Conservation (phyloP, 2,113 vertebrate species). For the Gracilinanus agilis region DNA sequence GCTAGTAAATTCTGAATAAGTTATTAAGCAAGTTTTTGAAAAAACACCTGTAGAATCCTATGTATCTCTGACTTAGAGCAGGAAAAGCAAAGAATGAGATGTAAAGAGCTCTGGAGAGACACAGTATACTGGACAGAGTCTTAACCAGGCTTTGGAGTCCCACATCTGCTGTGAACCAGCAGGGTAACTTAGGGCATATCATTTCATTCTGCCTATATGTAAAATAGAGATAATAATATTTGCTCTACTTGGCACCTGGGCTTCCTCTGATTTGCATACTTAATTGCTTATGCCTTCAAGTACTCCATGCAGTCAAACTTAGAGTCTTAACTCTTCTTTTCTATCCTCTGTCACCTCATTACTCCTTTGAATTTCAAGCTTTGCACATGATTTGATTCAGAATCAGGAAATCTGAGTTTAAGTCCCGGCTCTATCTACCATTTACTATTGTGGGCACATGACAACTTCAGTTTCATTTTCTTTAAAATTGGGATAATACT, state of each 20-base stretch:
- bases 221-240: background rate
- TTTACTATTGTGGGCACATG: background rate
- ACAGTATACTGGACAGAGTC: background rate
- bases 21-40: slow-evolving; percentile 91
- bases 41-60: slow-evolving; percentile 78
- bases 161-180: background rate
- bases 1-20: slow-evolving; percentile 88
- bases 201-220: background rate
- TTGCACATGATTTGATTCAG: background rate
- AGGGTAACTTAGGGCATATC: background rate
- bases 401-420: background rate
- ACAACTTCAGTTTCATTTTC: background rate
- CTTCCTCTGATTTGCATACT: background rate
- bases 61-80: background rate
- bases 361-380: background rate
- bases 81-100: background rate
- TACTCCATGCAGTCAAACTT: background rate
- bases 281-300: background rate
- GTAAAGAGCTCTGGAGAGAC: background rate
- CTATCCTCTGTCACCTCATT: background rate
- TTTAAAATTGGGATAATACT: background rate
- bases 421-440: background rate
- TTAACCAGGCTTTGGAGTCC: background rate
- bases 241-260: background rate
- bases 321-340: background rate